Conservation (phyloP, 2,797 vertebrate species). For the Enteromius radiatus region DNA sequence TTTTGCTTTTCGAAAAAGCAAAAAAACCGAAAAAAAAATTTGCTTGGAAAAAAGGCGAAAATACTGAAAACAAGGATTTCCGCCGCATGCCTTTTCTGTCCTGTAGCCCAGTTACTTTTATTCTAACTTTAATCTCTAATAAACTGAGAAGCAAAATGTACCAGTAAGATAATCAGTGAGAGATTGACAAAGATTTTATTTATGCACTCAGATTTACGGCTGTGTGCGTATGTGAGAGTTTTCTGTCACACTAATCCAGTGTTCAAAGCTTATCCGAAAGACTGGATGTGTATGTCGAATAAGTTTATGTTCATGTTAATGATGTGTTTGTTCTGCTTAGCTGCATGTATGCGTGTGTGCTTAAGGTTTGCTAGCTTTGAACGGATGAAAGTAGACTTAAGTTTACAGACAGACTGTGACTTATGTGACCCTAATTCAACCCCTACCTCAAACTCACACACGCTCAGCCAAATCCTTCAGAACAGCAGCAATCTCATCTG, state of each 20-base stretch:
- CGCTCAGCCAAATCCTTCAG: slow-evolving; percentile 24
- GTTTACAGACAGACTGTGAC: slow-evolving; percentile 34
- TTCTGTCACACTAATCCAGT: slow-evolving; percentile 20
- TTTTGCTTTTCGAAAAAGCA: not conserved
- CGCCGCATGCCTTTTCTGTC: no score
- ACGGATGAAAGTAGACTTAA: slow-evolving; percentile 15
- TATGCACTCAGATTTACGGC: not conserved
- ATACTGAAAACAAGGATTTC: not conserved
- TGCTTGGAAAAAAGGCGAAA: not conserved
- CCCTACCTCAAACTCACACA: slow-evolving; percentile 17
- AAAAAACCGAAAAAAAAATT: not conserved
- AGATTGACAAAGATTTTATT: slow-evolving; percentile 14
- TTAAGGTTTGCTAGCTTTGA: slow-evolving; percentile 11
- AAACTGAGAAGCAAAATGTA: not conserved
- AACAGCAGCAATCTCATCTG: slow-evolving; percentile 27
- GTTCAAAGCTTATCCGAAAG: slow-evolving; percentile 11
- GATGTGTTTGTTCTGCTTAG: slow-evolving; percentile 28
- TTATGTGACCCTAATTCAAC: slow-evolving; percentile 37
- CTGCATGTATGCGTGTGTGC: not conserved
- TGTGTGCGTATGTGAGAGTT: slow-evolving; percentile 9
- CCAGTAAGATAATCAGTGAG: slow-evolving; percentile 20
- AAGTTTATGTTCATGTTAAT: slow-evolving; percentile 27
- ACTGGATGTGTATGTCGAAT: not conserved
- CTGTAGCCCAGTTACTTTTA: not conserved
- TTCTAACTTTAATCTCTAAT: slow-evolving; percentile 16